Evolutionary conservation across 2,888 invertebrate genomes (phyloP).

Genomic region (Ceraclea dissimilis): DNA sequence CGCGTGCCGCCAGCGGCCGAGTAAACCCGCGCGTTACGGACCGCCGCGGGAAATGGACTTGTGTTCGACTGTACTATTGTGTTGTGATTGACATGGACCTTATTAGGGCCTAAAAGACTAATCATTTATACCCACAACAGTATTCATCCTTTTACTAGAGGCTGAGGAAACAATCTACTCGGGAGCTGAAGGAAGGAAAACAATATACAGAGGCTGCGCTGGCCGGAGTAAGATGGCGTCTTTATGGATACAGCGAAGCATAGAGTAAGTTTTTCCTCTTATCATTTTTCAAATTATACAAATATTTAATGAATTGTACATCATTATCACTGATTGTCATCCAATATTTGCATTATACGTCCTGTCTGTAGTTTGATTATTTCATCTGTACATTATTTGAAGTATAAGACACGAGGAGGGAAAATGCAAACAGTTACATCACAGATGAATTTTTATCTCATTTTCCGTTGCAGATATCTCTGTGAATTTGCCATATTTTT

Average conservation of each 20-base stretch:
- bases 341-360: neutral
- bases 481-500: neutral
- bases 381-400: neutral
- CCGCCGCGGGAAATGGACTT: constrained; percentile 31
- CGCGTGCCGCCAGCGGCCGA: constrained; percentile 39
- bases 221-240: constrained; percentile 16
- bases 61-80: constrained; percentile 6
- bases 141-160: neutral
- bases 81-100: constrained; percentile 8
- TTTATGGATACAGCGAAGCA: constrained; percentile 11
- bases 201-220: constrained; percentile 12
- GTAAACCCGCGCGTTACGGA: constrained; percentile 27
- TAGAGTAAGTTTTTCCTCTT: constrained; percentile 12
- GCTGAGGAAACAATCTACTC: neutral
- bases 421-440: constrained; percentile 15
- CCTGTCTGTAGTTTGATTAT: neutral
- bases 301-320: neutral
- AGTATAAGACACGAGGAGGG: neutral
- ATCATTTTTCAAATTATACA: neutral
- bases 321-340: neutral
- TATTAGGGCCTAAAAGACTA: neutral
- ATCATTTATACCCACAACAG: neutral
- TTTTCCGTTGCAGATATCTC: constrained; percentile 7
- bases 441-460: constrained; percentile 17
- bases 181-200: neutral